Percentiles rank a stretch among this genome's conserved stretches.
These are phyloP conservation scores for Drosophila prostipennis DNA, from an alignment of 2,888 invertebrate species.

Conservation along the genomic window DNA sequence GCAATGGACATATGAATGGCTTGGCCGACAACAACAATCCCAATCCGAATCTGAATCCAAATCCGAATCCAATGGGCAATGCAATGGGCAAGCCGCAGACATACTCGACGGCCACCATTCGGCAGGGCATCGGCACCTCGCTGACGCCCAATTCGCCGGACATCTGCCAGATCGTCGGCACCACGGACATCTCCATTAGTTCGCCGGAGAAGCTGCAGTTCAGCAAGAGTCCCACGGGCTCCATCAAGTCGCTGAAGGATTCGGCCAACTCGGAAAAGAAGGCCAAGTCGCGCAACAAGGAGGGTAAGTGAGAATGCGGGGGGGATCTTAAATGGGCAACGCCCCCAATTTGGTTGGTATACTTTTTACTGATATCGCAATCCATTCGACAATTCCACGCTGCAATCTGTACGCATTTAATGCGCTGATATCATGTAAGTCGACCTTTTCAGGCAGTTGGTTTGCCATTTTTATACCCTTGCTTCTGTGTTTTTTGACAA, in stretches of 20 bases:
- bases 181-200: constrained; percentile 72
- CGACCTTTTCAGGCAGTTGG: background rate
- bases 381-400: constrained; percentile 18
- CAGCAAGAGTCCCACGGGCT: constrained; percentile 86
- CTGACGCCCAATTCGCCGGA: constrained; percentile 82
- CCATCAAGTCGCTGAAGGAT: constrained; percentile 86
- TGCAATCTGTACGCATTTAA: constrained; percentile 15
- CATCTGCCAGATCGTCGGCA: constrained; percentile 81
- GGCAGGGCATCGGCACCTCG: constrained; percentile 83
- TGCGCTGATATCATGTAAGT: constrained; percentile 36
- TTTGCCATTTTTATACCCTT: background rate
- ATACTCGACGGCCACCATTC: constrained; percentile 82
- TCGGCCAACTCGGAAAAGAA: constrained; percentile 82
- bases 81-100: constrained; percentile 78
- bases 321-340: background rate
- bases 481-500: no score
- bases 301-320: constrained; percentile 75
- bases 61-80: constrained; percentile 24
- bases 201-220: constrained; percentile 83
- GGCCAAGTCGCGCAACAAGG: constrained; percentile 83
- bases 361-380: constrained; percentile 6
- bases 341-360: background rate
- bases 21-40: constrained; percentile 60
- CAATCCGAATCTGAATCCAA: no score
- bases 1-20: constrained; percentile 40